Conservation (phyloP, 2,113 vertebrate species). For the Rhabdomys dilectus region DNA sequence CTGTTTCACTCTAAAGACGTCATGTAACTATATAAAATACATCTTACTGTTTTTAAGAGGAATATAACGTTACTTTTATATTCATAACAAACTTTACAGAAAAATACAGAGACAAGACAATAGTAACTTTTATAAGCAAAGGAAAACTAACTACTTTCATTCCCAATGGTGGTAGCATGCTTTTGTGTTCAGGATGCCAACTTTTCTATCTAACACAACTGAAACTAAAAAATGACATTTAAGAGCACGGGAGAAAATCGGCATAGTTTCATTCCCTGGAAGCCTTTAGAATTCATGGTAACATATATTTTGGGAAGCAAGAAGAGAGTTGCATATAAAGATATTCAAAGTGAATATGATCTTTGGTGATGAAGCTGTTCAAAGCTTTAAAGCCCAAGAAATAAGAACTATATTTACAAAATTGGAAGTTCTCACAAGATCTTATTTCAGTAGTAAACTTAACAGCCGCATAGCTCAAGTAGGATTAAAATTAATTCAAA, state of each 20-base stretch:
- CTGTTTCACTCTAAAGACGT: not conserved
- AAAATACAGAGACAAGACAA: not conserved
- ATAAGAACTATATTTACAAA: constrained; percentile 57
- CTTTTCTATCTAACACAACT: not conserved
- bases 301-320: constrained; percentile 5
- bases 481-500: constrained; percentile 79
- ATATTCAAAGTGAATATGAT: constrained; percentile 33
- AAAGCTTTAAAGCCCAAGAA: constrained; percentile 54
- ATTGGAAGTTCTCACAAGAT: constrained; percentile 58
- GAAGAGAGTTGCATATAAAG: not conserved
- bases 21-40: constrained; percentile 1
- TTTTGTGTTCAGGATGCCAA: not conserved
- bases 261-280: not conserved
- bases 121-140: not conserved
- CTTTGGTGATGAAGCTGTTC: not conserved
- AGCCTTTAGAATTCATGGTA: constrained; percentile 1
- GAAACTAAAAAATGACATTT: not conserved
- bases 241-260: not conserved
- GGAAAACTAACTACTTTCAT: not conserved
- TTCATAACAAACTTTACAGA: not conserved
- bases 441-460: constrained; percentile 71
- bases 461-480: constrained; percentile 19
- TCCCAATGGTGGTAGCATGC: not conserved
- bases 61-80: not conserved
- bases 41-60: not conserved